Percentiles rank a stretch among this genome's conserved stretches.
Evolutionary conservation across 1,140 invertebrate species (phyloP).

Genomic region (Drosophila nikananu): DNA sequence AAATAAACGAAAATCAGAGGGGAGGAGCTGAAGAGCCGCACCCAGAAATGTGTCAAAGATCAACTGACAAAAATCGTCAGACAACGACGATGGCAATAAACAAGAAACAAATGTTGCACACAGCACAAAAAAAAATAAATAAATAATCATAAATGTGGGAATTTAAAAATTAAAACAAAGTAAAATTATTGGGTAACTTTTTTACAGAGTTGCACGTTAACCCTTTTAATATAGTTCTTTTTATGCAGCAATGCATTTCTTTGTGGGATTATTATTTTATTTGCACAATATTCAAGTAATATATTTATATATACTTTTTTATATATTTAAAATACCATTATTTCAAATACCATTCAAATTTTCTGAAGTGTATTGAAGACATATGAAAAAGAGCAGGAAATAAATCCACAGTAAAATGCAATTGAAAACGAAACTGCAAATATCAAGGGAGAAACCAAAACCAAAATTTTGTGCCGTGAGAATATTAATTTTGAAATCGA

Average conservation of each 20-base stretch:
- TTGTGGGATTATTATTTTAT: no score
- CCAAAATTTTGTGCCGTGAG: slow-evolving; percentile 62
- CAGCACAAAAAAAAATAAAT: slow-evolving; percentile 13
- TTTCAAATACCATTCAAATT: neutral
- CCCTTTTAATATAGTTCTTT: no score
- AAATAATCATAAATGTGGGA: neutral
- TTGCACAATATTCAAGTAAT: no score
- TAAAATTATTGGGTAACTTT: no score
- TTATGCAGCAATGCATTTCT: no score
- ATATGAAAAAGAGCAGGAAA: slow-evolving; percentile 55
- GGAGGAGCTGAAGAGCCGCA: slow-evolving; percentile 55
- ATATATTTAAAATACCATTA: neutral
- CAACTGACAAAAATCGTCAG: slow-evolving; percentile 81
- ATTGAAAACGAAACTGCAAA: slow-evolving; percentile 75
- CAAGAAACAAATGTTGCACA: slow-evolving; percentile 56
- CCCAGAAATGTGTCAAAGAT: slow-evolving; percentile 81
- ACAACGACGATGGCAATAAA: slow-evolving; percentile 59
- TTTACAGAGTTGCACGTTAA: no score
- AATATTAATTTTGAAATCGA: slow-evolving; percentile 65
- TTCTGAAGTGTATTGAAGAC: slow-evolving; percentile 1
- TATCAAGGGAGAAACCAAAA: slow-evolving; percentile 28
- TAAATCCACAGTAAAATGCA: slow-evolving; percentile 59
- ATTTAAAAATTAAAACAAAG: neutral
- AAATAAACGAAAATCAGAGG: slow-evolving; percentile 20
- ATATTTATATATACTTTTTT: neutral